Base-by-base conservation (phyloP, 2,113 vertebrate species). In the Daubentonia madagascariensis region DNA sequence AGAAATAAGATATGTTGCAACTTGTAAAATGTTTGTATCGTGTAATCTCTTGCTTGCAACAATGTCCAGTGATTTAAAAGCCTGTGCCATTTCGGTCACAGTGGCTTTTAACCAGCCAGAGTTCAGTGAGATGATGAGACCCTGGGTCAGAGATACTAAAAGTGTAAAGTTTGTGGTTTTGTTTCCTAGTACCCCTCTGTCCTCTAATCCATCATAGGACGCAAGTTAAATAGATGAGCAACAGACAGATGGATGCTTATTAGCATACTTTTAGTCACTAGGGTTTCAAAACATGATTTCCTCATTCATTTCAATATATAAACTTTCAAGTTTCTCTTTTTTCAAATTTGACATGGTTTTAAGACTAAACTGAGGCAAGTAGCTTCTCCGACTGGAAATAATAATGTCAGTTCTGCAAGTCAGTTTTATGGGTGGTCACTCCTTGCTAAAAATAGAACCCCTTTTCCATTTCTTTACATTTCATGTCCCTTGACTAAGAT, bases 21-120 rank as follows among this genome's bases (percentile, higher is more conserved):
- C 11, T 76, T n/a, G 50, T 30, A 5, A 43, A 54, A 6, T 68
- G 16, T 43, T 80, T 25, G 1, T 63, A 35, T n/a, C 6, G 72
- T 85, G 85, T 63, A 35, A 22, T 37, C n/a, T 93, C 20, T 37
- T 83, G 52, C 59, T 70, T 28, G 23, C 54, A 48, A 8, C 45
- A 25, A 17, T 13, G 48, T 16, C 14, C 52, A 3, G 30, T 30
- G 50, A 3, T 40, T 43, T 25, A 45, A 67, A 92, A 35, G 3
- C 43, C 43, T 30, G 28, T 9, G 40, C n/a, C 28, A 0, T n/a
- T 75, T 52, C 52, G 4, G 3, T 37, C 5, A 8, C 1, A 4
- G 91, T 13, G 43, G 25, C 87, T 61, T 54, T 16, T 1, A n/a
- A 4, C 5, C 17, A 25, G 76, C 10, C 61, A 0, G 6, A 59